These are phyloP conservation scores for Brachyalestes nurse DNA, from an alignment of 2,797 vertebrate species.

Conservation along the genomic window DNA sequence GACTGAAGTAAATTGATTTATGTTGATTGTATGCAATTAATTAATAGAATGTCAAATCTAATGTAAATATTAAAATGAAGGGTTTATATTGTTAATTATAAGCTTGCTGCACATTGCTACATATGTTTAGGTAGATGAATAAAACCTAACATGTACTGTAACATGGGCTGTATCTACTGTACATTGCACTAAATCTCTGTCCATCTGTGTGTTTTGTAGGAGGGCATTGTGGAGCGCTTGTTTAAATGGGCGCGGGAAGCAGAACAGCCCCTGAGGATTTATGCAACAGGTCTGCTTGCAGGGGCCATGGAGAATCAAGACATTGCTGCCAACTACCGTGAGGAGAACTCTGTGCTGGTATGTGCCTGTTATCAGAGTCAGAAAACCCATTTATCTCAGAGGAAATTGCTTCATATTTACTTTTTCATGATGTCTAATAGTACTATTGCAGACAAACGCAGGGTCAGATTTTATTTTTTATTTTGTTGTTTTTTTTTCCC, in stretches of 20 bases:
- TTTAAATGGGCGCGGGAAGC: constrained; percentile 98
- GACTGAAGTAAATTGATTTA: too few relatives aligned
- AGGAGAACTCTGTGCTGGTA: constrained; percentile 97
- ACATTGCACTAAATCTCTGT: constrained; percentile 4
- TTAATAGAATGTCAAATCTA: too few relatives aligned
- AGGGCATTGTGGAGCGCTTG: constrained; percentile 96
- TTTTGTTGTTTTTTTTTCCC: not conserved
- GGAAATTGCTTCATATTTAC: too few relatives aligned
- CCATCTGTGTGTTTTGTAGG: constrained; percentile 73
- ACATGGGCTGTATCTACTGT: too few relatives aligned
- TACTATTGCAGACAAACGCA: not conserved
- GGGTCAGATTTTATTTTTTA: too few relatives aligned
- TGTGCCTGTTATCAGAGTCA: constrained; percentile 52
- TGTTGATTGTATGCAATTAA: too few relatives aligned
- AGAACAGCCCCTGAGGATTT: constrained; percentile 93
- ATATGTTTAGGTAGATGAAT: too few relatives aligned
- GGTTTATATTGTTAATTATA: too few relatives aligned
- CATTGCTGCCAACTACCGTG: constrained; percentile 98
- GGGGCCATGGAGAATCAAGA: constrained; percentile 99
- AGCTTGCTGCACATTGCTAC: too few relatives aligned
- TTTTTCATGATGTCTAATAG: not conserved
- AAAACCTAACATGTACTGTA: too few relatives aligned
- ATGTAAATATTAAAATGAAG: too few relatives aligned
- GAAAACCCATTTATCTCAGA: too few relatives aligned
- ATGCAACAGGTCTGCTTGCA: constrained; percentile 92